Evolutionary conservation across 2,888 invertebrate species (phyloP), one percentile per base, ranked within the genome.

Genomic region (Drosophila quinaria): DNA sequence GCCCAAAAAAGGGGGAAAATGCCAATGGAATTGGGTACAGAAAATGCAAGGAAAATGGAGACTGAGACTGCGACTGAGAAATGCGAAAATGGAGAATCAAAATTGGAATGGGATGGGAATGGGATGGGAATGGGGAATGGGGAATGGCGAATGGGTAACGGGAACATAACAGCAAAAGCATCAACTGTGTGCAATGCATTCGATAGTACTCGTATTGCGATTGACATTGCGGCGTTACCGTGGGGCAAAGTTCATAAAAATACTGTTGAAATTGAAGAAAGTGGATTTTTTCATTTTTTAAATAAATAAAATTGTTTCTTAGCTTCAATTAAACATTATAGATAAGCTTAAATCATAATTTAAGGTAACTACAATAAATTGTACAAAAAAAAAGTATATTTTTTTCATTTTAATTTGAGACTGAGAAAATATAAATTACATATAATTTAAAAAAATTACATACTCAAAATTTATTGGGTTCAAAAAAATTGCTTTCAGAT

Each of bases 1-100:
- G 29, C 47, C 44, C 17, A 56, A 67, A 44, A 66, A 67, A 67
- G 60, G 39, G 50, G 51, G 78, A 41, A 51, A 41, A 60, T 64
- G 42, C n/a, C 42, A 42, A 62, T 47, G 54, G 42, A 68, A 73
- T 56, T 72, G 55, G 22, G 37, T 42, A 33, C 47, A 41, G 59
- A 13, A 22, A 10, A 41, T 9, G 55, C n/a, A 29, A 29, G 22
- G 51, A 13, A 52, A 46, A n/a, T 8, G 25, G 50, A 31, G 49
- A 46, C 25, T 25, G 25, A 31, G 49, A 46, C 22, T 22, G 22
- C 19, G 49, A 46, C 35, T 62, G 44, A 33, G 50, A 31, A 33
- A 55, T 39, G 15, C 19, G 59, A 33, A 39, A 55, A 39, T 9
- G n/a, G 63, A 70, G 25, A 37, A 9, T 25, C 68, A 49, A 35